Percentiles rank a stretch among this genome's conserved stretches.
These are phyloP conservation scores for Corvus hawaiiensis DNA, from an alignment of 2,113 vertebrate genomes.

Conservation along the genomic window DNA sequence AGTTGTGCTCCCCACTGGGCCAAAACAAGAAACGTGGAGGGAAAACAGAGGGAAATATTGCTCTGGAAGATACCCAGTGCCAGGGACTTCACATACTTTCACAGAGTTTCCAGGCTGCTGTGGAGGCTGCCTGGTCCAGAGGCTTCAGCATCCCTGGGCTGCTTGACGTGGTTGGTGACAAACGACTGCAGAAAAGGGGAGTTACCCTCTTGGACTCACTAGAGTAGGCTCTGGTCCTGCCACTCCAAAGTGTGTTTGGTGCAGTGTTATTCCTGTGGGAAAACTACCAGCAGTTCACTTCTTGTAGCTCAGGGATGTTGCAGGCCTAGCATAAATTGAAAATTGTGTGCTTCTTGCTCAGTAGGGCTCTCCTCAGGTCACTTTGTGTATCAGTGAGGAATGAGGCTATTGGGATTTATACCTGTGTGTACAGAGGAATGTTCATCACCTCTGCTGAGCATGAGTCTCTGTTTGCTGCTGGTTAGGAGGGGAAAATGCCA, in stretches of 20 bases:
- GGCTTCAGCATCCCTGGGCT: background rate
- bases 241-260: background rate
- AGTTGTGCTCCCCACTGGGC: background rate
- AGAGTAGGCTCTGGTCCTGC: background rate
- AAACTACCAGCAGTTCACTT: background rate
- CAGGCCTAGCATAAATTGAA: background rate
- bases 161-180: background rate
- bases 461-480: background rate
- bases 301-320: background rate
- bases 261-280: background rate
- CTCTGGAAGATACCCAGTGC: background rate
- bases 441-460: background rate
- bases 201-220: background rate
- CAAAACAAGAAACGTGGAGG: background rate
- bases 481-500: background rate
- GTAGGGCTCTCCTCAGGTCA: background rate
- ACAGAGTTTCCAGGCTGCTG: background rate
- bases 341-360: background rate
- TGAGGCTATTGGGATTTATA: background rate
- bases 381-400: fast-evolving
- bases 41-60: background rate
- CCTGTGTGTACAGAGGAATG: background rate
- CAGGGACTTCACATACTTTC: background rate
- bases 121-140: background rate
- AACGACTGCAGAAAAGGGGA: background rate